These are phyloP conservation scores for Drosophila histrio DNA, from an alignment of 2,888 invertebrate genomes.

Conservation along the genomic window DNA sequence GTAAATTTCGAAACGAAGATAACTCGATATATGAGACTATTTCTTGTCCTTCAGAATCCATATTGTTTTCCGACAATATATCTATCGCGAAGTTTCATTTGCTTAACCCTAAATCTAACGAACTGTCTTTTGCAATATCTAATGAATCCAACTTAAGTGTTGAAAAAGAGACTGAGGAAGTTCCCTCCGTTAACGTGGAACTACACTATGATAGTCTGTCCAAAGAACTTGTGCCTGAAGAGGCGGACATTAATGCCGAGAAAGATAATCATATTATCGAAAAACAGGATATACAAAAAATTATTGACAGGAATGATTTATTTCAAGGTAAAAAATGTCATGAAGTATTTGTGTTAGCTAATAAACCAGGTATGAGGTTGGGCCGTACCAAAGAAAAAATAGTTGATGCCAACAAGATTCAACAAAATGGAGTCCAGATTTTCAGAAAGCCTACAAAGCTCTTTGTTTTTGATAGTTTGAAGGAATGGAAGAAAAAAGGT, in stretches of 20 bases:
- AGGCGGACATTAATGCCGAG: neutral
- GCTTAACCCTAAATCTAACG: too few species aligned
- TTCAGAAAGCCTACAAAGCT: constrained; percentile 35
- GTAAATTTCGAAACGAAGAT: neutral
- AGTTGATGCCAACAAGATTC: constrained; percentile 14
- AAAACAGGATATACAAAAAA: neutral
- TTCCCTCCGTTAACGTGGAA: too few species aligned
- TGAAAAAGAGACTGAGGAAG: neutral
- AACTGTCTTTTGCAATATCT: neutral
- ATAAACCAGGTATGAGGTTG: neutral
- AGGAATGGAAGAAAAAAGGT: constrained; percentile 44
- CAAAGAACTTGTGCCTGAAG: neutral
- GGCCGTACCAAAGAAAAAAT: neutral
- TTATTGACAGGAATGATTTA: neutral
- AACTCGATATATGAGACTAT: neutral
- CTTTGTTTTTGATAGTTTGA: constrained; percentile 21
- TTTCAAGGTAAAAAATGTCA: too few species aligned
- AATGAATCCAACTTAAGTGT: neutral
- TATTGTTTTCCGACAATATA: neutral
- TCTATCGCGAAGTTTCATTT: neutral
- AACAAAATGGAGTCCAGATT: constrained; percentile 16
- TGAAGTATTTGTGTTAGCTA: neutral
- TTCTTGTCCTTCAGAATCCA: neutral
- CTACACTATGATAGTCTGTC: neutral
- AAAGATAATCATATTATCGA: neutral